Evolutionary conservation across 2,113 vertebrate species (phyloP).

Genomic region (Notothenia rossii): DNA sequence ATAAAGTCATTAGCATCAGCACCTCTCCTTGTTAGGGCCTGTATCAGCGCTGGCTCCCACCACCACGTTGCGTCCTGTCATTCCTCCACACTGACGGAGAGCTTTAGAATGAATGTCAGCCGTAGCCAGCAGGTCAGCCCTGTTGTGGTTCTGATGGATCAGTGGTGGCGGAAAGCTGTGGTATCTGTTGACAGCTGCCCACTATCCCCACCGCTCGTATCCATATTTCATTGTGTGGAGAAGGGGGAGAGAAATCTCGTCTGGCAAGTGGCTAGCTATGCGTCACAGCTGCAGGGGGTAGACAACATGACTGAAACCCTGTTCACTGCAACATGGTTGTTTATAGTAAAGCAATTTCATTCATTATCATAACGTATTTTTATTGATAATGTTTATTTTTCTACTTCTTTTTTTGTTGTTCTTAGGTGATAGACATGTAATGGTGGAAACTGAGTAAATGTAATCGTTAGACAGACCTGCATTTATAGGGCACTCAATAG

Average conservation of each 20-base stretch:
- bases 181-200: constrained; percentile 74
- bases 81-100: constrained; percentile 64
- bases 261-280: constrained; percentile 51
- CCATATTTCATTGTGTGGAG: constrained; percentile 56
- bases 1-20: constrained; percentile 78
- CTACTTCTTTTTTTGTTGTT: neutral
- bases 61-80: constrained; percentile 52
- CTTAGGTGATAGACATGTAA: neutral
- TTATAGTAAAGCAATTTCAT: neutral
- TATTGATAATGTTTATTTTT: neutral
- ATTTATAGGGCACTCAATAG: too few species aligned
- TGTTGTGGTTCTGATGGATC: constrained; percentile 72
- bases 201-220: constrained; percentile 52
- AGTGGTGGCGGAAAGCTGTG: constrained; percentile 65
- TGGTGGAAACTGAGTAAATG: neutral
- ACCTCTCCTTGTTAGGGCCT: constrained; percentile 75
- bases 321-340: neutral
- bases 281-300: constrained; percentile 43
- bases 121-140: constrained; percentile 65
- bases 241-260: constrained; percentile 29
- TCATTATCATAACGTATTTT: neutral
- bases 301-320: constrained; percentile 7
- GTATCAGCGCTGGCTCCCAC: constrained; percentile 52
- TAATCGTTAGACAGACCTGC: neutral
- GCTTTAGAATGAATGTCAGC: constrained; percentile 79